Conservation (phyloP, 2,888 invertebrate genomes). For the Drosophila koepferae region DNA sequence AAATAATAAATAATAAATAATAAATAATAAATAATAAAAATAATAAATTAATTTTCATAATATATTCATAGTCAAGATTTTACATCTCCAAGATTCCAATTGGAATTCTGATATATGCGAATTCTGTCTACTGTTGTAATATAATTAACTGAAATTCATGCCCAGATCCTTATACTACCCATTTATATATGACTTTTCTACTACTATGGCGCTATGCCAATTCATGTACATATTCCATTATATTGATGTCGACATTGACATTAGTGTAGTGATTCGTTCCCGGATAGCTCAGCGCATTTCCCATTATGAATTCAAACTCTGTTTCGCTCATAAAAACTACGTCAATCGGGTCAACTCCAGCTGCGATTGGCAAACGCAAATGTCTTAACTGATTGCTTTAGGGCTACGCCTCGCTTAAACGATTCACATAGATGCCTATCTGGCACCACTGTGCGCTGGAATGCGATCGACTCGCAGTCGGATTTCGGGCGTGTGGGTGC, state of each 20-base stretch:
- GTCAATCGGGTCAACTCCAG: not conserved
- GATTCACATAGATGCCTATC: constrained; percentile 25
- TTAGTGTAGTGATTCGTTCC: not conserved
- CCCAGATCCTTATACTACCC: not conserved
- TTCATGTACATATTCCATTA: not conserved
- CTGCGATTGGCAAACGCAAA: not conserved
- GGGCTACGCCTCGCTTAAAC: constrained; percentile 10
- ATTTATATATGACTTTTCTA: not conserved
- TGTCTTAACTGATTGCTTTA: not conserved
- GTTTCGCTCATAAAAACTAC: not conserved
- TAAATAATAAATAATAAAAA: too few species aligned
- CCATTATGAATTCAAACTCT: not conserved
- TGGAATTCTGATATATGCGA: not conserved
- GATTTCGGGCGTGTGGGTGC: constrained; percentile 71
- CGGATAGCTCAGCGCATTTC: not conserved
- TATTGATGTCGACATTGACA: not conserved
- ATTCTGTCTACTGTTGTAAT: not conserved
- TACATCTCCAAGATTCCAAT: not conserved
- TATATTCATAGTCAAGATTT: too few species aligned
- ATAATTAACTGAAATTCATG: not conserved
- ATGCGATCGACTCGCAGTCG: constrained; percentile 67
- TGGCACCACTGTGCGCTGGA: constrained; percentile 63
- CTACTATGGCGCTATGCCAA: not conserved
- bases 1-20: too few species aligned
- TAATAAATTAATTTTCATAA: too few species aligned